Conservation (phyloP, 2,888 invertebrate species). For the Pollenia griseotomentosa region DNA sequence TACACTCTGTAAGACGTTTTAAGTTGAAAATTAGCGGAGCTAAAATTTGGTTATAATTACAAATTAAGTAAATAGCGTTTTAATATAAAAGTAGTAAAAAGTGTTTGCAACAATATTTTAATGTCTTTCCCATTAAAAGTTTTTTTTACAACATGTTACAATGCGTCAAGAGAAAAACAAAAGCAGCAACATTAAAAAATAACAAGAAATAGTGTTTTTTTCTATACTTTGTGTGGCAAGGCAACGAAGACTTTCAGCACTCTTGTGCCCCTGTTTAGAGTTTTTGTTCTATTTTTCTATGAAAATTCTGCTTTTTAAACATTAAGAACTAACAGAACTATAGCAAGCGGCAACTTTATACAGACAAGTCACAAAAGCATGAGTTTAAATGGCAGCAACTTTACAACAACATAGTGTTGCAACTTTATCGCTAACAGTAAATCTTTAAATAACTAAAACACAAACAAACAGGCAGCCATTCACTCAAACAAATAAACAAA, state of each 20-base stretch:
- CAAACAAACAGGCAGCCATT: constrained; percentile 37
- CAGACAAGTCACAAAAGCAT: constrained; percentile 55
- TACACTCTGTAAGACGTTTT: background rate
- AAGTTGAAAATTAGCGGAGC: constrained; percentile 12
- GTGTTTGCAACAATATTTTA: constrained; percentile 29
- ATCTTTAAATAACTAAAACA: constrained; percentile 67
- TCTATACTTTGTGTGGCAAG: background rate
- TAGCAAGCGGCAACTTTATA: constrained; percentile 30
- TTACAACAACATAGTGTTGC: constrained; percentile 58
- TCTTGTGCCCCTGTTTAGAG: background rate
- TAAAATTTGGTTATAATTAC: constrained; percentile 24
- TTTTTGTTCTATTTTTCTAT: background rate
- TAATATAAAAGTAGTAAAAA: constrained; percentile 26
- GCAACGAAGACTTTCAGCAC: background rate
- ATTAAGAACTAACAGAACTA: constrained; percentile 17
- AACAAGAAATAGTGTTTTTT: background rate
- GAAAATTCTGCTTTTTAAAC: constrained; percentile 24
- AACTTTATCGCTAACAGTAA: constrained; percentile 71
- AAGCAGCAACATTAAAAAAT: background rate
- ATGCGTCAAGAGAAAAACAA: constrained; percentile 57
- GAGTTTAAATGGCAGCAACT: constrained; percentile 66
- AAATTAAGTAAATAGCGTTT: constrained; percentile 47
- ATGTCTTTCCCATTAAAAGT: constrained; percentile 56
- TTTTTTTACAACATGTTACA: constrained; percentile 47
- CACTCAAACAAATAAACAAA: constrained; percentile 5